Evolutionary conservation across 2,888 invertebrate genomes (phyloP), one percentile per base, ranked within the genome.

Genomic region (Diarsia rubi): DNA sequence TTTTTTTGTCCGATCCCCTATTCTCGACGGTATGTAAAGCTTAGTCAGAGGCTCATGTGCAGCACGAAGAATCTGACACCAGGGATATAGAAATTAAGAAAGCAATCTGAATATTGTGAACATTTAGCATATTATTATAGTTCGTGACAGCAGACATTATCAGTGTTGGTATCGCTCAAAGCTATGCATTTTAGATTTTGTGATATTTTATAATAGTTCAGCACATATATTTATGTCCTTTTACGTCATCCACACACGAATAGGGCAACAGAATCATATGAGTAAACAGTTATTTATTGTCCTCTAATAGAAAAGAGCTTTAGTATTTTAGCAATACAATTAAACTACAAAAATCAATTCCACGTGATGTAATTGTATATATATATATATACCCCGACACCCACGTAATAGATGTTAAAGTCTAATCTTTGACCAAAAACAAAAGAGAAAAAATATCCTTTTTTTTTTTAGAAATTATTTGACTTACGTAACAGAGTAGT

Each of bases 121-220:
- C 67, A 37, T 19, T 49, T 63, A 71, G 27, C 63, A 31, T 14
- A 69, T 54, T 68, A n/a, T 16, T 27, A 54, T n/a, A 14, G 44
- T 83, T 74, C 74, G 84, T 83, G 79, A 69, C 71, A 73, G 12
- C 16, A 12, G 54, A 24, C 68, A 49, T 14, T 79, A 67, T 75
- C 66, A 57, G 42, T 44, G 12, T 44, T 71, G 37, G 1, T 52
- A 73, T 79, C 67, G 62, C 49, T 72, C 47, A n/a, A 47, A 47
- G 14, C 68, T 69, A 71, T 73, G 57, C 59, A 81, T 76, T 80
- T 82, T 82, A 69, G 57, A 70, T 81, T 57, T 44, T 44, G 5
- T 47, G 45, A 42, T 27, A 47, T 63, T 47, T 24, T 44, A 21
- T 31, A 60, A 45, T 27, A 4, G 12, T 78, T 69, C n/a, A 37